Evolutionary conservation across 2,797 vertebrate genomes (phyloP).

Genomic region (Zalophus californianus): DNA sequence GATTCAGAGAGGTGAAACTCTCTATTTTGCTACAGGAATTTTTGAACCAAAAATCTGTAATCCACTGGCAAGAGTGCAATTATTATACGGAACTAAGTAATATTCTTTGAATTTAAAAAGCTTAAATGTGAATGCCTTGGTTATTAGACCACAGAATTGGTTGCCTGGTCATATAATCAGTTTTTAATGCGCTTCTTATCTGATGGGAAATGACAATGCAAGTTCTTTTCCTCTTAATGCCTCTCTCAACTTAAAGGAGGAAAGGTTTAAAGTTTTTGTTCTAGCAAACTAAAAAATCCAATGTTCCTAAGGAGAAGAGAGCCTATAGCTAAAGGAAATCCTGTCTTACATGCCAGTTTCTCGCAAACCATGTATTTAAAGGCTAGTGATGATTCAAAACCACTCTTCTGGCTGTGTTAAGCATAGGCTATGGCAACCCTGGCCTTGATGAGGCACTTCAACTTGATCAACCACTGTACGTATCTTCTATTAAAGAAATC

Average conservation of each 20-base stretch:
- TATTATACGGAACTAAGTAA: slow-evolving; percentile 24
- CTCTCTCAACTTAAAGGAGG: slow-evolving; percentile 1
- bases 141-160: background rate
- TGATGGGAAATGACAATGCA: slow-evolving; percentile 10
- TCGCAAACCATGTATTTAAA: slow-evolving; percentile 40
- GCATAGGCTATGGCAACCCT: background rate
- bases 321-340: background rate
- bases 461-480: slow-evolving; percentile 36
- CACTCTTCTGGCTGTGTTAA: background rate
- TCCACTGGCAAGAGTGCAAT: slow-evolving; percentile 10
- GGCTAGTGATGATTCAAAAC: background rate
- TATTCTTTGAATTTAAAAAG: slow-evolving; percentile 45
- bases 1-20: slow-evolving; percentile 9
- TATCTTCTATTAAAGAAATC: background rate
- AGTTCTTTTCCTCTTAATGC: background rate
- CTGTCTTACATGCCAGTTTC: slow-evolving; percentile 2
- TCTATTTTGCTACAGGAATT: background rate
- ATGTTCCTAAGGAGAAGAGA: slow-evolving; percentile 1
- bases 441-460: slow-evolving; percentile 69
- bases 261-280: slow-evolving; percentile 21
- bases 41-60: background rate
- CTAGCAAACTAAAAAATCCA: slow-evolving; percentile 35
- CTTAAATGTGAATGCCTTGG: slow-evolving; percentile 7
- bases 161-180: background rate
- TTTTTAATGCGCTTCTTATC: background rate